Evolutionary conservation across 2,113 vertebrate species (phyloP).

Genomic region (Campylomormyrus numenius): DNA sequence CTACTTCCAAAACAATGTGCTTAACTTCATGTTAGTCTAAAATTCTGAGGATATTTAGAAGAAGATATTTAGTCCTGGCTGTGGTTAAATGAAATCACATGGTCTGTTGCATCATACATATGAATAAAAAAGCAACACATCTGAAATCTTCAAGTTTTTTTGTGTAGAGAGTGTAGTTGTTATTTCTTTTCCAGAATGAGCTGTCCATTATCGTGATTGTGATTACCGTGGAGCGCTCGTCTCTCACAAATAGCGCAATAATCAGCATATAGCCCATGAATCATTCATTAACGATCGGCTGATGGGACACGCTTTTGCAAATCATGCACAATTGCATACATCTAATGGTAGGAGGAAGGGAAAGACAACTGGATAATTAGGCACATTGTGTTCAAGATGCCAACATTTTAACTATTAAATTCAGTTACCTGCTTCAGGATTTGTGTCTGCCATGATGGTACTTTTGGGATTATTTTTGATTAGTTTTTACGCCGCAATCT

Average conservation of each 20-base stretch:
- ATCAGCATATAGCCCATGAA: constrained; percentile 31
- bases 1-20: not conserved
- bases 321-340: constrained; percentile 19
- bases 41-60: not conserved
- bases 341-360: not conserved
- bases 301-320: constrained; percentile 20
- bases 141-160: no score
- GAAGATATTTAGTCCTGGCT: not conserved
- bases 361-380: constrained; percentile 19
- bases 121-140: not conserved
- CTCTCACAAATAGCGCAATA: constrained; percentile 24
- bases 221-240: constrained; percentile 11
- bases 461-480: not conserved
- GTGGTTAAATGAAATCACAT: not conserved
- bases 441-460: not conserved
- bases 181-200: constrained; percentile 1
- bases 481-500: not conserved
- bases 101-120: not conserved
- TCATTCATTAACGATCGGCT: constrained; percentile 31
- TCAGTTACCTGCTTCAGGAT: not conserved
- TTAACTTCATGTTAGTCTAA: not conserved
- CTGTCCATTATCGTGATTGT: constrained; percentile 28
- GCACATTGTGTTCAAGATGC: not conserved
- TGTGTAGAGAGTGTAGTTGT: not conserved
- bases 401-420: constrained; percentile 5